Evolutionary conservation across 1,140 invertebrate genomes (phyloP), one percentile per base, ranked within the genome.

Genomic region (Halesus radiatus): DNA sequence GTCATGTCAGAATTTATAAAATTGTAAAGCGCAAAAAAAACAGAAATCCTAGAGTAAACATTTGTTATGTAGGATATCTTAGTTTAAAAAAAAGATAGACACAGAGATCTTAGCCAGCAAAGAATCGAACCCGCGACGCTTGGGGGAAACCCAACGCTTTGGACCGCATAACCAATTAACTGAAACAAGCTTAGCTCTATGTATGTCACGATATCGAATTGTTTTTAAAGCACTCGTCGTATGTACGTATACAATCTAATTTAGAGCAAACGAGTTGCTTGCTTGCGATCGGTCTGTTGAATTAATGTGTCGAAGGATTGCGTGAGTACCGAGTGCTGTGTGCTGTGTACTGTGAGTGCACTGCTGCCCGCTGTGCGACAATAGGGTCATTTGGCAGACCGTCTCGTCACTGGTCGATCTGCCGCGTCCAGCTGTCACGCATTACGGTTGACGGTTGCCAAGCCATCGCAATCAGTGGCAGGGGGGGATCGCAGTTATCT

Each of bases 371-470:
- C 54, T 16, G 37, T 26, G 16, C n/a, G 10, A 72, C 68, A 72
- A 72, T 72, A 72, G 68, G 68, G 68, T 72, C 68, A 72, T 72
- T 72, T 72, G 68, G 68, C 68, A 52, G 20, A 70, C 1, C 18
- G 26, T 29, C 26, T 29, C 68, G 22, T 50, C 68, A 52, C 4
- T 50, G 52, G 68, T 52, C 68, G 68, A 72, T 72, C 52, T 72
- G 68, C 68, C 53, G 50, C 68, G 22, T 72, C 45, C 68, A 72
- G 68, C 68, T 72, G 68, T 72, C 68, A 72, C 68, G 68, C 68
- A 45, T 50, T 53, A 26, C 68, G 52, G 45, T 72, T 72, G 68
- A 45, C 50, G 13, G 50, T 45, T 45, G 68, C 10, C 68, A 13
- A 50, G 26, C n/a, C 32, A 20, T 22, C 8, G n/a, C 20, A 15